Conservation (phyloP, 2,888 invertebrate species). For the Cryptophagus acutangulus region DNA sequence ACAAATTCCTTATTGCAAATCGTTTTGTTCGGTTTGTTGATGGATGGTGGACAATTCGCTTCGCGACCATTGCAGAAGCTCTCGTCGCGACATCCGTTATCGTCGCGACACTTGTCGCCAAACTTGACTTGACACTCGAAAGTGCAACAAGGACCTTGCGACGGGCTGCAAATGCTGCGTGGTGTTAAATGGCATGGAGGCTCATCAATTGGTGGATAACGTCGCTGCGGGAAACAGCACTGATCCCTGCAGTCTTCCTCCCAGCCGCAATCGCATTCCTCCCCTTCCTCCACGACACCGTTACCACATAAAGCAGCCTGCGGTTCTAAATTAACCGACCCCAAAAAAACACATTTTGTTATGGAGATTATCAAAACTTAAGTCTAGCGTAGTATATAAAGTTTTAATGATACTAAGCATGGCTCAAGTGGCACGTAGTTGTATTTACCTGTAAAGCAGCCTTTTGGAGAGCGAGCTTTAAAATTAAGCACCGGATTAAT, state of each 20-base stretch:
- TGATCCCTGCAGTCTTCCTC: conserved; percentile 91
- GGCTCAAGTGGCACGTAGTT: no score
- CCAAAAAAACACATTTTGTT: neutral
- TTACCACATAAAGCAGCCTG: conserved; percentile 96
- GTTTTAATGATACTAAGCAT: no score
- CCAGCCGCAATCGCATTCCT: conserved; percentile 99
- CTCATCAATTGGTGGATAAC: conserved; percentile 70
- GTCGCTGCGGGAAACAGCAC: conserved; percentile 89
- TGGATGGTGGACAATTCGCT: conserved; percentile 87
- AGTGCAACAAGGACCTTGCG: conserved; percentile 95
- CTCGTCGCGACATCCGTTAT: conserved; percentile 89
- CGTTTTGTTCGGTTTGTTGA: conserved; percentile 89
- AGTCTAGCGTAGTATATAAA: conserved; percentile 12
- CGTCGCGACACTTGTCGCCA: conserved; percentile 84
- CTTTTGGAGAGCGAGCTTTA: conserved; percentile 83
- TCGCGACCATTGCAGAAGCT: conserved; percentile 87
- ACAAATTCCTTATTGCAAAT: conserved; percentile 96
- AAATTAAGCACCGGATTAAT: conserved; percentile 90
- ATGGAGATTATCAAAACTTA: conserved; percentile 1
- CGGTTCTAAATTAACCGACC: conserved; percentile 60
- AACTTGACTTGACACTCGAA: conserved; percentile 77
- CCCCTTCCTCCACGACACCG: conserved; percentile 93
- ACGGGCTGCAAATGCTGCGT: conserved; percentile 72
- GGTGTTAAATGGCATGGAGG: conserved; percentile 84
- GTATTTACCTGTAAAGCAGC: conserved; percentile 80